Conservation (phyloP, 2,797 vertebrate species). For the Peromyscus eremicus region DNA sequence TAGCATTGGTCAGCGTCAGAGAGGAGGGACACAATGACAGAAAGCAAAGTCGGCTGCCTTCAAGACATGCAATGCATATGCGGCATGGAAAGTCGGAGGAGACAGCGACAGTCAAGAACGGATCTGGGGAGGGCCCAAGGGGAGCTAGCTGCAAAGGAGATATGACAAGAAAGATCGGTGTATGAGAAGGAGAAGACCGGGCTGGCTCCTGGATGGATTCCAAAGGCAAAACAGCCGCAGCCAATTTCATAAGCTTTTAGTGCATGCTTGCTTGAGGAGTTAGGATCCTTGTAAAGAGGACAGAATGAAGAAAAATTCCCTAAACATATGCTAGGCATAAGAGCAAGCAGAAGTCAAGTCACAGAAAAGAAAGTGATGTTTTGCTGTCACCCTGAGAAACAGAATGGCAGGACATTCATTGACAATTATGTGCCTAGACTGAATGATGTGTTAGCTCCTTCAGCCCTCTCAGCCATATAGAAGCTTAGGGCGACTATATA, state of each 20-base stretch:
- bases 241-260: background rate
- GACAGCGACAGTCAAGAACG: background rate
- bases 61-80: background rate
- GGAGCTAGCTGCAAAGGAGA: background rate
- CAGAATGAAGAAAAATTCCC: conserved; percentile 15
- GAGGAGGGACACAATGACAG: background rate
- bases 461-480: background rate
- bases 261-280: background rate
- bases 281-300: background rate
- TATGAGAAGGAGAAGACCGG: background rate
- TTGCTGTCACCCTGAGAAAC: background rate
- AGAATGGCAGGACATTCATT: background rate
- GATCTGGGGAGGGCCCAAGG: background rate
- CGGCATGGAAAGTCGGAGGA: background rate
- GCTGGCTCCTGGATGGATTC: conserved; percentile 5
- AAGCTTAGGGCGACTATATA: background rate
- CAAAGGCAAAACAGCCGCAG: background rate
- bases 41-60: background rate
- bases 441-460: background rate
- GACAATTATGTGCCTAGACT: background rate
- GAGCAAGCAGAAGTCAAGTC: background rate
- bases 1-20: background rate
- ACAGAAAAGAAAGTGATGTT: background rate
- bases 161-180: conserved; percentile 14
- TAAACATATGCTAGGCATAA: background rate